Evolutionary conservation across 2,113 vertebrate species (phyloP).

Genomic region (Forbesichthys papilliferus): DNA sequence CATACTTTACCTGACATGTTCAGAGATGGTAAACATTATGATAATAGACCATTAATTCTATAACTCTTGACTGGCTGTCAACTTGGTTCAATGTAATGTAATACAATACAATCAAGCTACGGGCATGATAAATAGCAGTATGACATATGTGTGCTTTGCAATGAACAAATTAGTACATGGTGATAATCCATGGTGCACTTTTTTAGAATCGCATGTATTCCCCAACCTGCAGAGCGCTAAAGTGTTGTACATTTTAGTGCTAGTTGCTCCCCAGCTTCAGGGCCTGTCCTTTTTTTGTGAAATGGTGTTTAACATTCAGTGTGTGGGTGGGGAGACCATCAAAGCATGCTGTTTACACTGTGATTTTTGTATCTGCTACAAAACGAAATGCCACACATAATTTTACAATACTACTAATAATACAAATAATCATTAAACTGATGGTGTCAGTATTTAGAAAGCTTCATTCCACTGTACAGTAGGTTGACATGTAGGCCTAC

Average conservation of each 20-base stretch:
- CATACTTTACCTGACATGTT: not conserved
- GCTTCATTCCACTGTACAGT: too few relatives aligned
- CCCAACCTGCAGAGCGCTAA: conserved; percentile 1
- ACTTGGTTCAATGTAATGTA: not conserved
- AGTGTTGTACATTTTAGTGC: conserved; percentile 1
- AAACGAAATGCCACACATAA: not conserved
- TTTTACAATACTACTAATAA: not conserved
- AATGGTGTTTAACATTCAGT: conserved; percentile 35
- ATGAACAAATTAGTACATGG: conserved; percentile 1
- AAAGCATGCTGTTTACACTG: conserved; percentile 14
- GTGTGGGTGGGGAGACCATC: conserved; percentile 26
- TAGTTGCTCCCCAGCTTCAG: not conserved
- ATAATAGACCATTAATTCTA: conserved; percentile 5
- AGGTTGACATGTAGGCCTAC: too few relatives aligned
- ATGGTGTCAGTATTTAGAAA: too few relatives aligned
- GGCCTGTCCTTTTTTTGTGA: conserved; percentile 6
- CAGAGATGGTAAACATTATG: not conserved
- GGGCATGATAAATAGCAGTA: too few relatives aligned
- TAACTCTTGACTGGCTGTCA: conserved; percentile 11
- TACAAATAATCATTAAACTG: too few relatives aligned
- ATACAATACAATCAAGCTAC: conserved; percentile 6
- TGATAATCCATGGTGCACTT: not conserved
- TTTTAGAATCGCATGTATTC: not conserved
- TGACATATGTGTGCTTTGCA: not conserved
- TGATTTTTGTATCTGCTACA: conserved; percentile 13